Evolutionary conservation across 2,113 vertebrate genomes (phyloP), one percentile per base, ranked within the genome.

Genomic region (Verasper variegatus): DNA sequence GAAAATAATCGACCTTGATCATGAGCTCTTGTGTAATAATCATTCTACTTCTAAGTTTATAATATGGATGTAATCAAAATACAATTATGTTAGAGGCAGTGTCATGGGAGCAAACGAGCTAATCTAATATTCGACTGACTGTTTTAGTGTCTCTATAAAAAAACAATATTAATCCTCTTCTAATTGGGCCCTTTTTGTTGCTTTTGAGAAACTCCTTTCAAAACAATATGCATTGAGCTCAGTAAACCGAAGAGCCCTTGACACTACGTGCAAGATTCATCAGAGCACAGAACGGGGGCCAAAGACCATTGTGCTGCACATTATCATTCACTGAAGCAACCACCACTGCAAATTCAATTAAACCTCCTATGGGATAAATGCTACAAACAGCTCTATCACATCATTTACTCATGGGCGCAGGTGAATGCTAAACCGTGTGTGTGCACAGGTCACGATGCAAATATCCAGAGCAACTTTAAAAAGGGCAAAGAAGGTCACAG

Each of bases 1-100:
- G 81, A 62, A 81, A 83, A 76, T 79, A 85, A 88, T 88, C 63
- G n/a, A 84, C 85, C 84, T 82, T 88, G 83, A 92, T 93, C 84
- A 81, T 57, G 61, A 82, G 83, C 87, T 73, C 76, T 79, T 82
- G 67, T 76, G 64, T 67, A 31, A 31, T 31, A 31, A 31, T 31
- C 31, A 1, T 31, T 31, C 31, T 31, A 31, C 65, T 86, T 87
- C 68, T 71, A 57, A 69, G 52, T 80, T 84, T 78, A 80, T 78
- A 75, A 87, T 62, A 86, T 77, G 73, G 69, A 78, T 69, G 61
- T 75, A 79, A 83, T 81, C 70, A 76, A 85, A 81, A 81, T 63
- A 55, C 1, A 3, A 88, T 85, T 60, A 77, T 37, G 26, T 77
- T 57, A 59, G 76, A 65, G 75, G 23, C 55, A 62, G 75, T 66